These are phyloP conservation scores for Porites divaricata DNA, from an alignment of 92 coral and sea anemone species.

Conservation along the genomic window DNA sequence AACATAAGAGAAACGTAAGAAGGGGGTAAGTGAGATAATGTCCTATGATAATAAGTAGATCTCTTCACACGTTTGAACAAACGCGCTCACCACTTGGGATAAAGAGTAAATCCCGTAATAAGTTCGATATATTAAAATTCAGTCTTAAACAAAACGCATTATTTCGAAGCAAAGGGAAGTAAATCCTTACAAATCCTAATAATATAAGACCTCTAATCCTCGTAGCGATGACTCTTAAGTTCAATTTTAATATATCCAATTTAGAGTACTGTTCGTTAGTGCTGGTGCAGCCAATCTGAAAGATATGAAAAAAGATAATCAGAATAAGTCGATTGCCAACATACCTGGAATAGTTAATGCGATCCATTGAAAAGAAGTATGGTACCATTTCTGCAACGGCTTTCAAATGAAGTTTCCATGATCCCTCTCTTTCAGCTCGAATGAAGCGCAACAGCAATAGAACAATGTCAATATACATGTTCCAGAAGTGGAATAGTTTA, in stretches of 20 bases:
- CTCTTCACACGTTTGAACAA: conserved; percentile 17
- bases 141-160: conserved; percentile 26
- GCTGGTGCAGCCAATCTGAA: conserved; percentile 1
- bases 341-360: conserved; percentile 61
- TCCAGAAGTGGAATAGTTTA: conserved; percentile 71
- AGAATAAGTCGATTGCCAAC: conserved; percentile 29
- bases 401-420: conserved; percentile 62
- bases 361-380: conserved; percentile 59
- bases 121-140: conserved; percentile 27
- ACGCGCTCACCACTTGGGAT: conserved; percentile 30
- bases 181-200: conserved; percentile 19
- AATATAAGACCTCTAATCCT: conserved; percentile 23
- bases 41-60: conserved; percentile 4
- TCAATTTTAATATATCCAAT: no score
- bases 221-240: no score
- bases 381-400: conserved; percentile 68
- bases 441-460: conserved; percentile 60
- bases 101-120: conserved; percentile 21
- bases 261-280: conserved; percentile 4
- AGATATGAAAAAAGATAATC: conserved; percentile 12
- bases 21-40: conserved; percentile 28
- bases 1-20: conserved; percentile 16
- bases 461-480: conserved; percentile 47
- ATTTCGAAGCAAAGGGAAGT: conserved; percentile 25
- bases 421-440: conserved; percentile 69